Percentiles rank a stretch among this genome's conserved stretches.
Conservation (phyloP, 2,888 invertebrate genomes). For the Caenorhabditis parvicauda region DNA sequence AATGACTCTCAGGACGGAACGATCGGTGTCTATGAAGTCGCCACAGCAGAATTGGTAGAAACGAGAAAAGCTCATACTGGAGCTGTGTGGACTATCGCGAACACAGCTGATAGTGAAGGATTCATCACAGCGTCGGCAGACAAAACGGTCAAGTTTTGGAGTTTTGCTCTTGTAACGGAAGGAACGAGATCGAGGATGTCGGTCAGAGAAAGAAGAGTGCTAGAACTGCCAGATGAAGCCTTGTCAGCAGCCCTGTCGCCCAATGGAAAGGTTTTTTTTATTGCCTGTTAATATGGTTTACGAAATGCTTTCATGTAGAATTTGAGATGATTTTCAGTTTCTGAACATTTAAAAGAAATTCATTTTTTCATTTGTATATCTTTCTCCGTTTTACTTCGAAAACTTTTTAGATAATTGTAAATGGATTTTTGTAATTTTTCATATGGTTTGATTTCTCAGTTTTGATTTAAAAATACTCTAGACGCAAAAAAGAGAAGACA, state of each 20-base stretch:
- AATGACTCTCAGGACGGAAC: conserved; percentile 69
- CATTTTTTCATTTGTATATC: neutral
- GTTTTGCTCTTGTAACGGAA: conserved; percentile 74
- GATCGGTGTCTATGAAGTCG: conserved; percentile 80
- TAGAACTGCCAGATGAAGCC: conserved; percentile 84
- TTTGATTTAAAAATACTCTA: too few species aligned
- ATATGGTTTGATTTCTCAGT: too few species aligned
- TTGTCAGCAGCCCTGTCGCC: conserved; percentile 73
- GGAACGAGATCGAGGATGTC: conserved; percentile 63
- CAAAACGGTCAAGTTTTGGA: conserved; percentile 87
- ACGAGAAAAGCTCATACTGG: conserved; percentile 74
- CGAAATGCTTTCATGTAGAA: too few species aligned
- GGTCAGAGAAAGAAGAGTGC: conserved; percentile 75
- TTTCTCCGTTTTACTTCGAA: too few species aligned
- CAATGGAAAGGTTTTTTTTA: conserved; percentile 38
- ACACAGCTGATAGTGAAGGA: conserved; percentile 69
- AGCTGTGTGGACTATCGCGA: conserved; percentile 78
- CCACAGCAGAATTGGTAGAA: conserved; percentile 79
- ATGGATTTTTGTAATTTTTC: too few species aligned
- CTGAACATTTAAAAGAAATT: too few species aligned
- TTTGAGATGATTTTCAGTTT: too few species aligned
- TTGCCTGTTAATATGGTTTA: too few species aligned
- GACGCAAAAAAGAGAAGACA: too few species aligned
- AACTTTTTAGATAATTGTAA: too few species aligned
- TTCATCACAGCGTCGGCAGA: conserved; percentile 80